These are phyloP conservation scores for Olivierus martensii DNA, from an alignment of 1,140 invertebrate species.

Conservation along the genomic window DNA sequence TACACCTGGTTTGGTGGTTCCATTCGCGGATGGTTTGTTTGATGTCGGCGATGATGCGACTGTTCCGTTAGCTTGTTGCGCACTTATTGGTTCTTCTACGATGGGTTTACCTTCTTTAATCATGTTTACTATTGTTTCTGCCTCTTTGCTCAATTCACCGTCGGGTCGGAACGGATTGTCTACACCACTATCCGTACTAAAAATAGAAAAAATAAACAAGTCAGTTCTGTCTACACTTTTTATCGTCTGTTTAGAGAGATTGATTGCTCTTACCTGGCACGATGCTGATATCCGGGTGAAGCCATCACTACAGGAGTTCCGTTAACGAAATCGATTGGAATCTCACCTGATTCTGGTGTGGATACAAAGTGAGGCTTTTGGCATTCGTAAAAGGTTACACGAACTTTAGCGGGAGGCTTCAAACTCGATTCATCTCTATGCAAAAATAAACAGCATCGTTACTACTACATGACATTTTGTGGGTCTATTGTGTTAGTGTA, in stretches of 20 bases:
- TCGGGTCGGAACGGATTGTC: conserved; percentile 94
- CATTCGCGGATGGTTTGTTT: neutral
- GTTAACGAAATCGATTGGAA: neutral
- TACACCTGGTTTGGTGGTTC: conserved; percentile 23
- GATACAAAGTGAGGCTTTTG: neutral
- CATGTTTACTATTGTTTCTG: conserved; percentile 85
- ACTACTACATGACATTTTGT: too few species aligned
- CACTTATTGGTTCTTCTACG: neutral
- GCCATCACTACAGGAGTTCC: too few species aligned
- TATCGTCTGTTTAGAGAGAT: too few species aligned
- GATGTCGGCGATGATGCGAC: neutral
- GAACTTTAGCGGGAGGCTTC: neutral
- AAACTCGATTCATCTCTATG: neutral
- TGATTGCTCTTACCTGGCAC: too few species aligned
- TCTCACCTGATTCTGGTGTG: neutral
- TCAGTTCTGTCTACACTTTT: too few species aligned
- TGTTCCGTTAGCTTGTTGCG: neutral
- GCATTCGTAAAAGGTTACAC: neutral
- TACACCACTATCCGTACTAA: conserved; percentile 64
- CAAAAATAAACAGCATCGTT: too few species aligned
- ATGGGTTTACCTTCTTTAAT: conserved; percentile 79
- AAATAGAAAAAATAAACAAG: too few species aligned
- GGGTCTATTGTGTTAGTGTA: too few species aligned
- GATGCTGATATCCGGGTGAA: too few species aligned
- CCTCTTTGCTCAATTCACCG: conserved; percentile 81